phyloP scores from a whole-genome alignment of 30 jellyfish, hydroid and myxozoan genomes.

The Clytia hemisphaerica region DNA sequence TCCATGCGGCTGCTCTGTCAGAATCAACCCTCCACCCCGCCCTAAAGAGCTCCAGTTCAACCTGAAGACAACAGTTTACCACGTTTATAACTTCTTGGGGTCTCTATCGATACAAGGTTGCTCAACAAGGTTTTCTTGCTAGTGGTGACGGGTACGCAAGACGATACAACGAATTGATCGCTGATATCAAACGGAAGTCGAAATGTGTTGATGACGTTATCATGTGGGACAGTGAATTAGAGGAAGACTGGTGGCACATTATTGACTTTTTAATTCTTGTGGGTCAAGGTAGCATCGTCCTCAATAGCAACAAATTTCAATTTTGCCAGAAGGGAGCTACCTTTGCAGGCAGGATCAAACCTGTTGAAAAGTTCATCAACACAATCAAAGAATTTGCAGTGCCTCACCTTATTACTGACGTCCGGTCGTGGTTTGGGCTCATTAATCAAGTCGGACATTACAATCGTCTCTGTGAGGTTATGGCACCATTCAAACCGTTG shows the following conservation, averaged over 20 bases:
- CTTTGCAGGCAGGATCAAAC: neutral
- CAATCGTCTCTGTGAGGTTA: neutral
- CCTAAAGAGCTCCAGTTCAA: too few species aligned
- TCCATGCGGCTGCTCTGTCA: too few species aligned
- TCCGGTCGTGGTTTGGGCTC: neutral
- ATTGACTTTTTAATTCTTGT: neutral
- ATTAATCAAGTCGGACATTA: neutral
- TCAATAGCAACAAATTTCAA: neutral
- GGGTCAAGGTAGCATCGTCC: neutral
- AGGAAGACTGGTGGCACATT: neutral
- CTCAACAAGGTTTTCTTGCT: neutral
- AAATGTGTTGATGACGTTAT: too few species aligned
- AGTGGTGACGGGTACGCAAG: neutral
- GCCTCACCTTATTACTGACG: neutral
- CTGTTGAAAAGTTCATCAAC: neutral
- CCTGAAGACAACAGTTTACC: conserved; percentile 3
- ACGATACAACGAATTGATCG: too few species aligned
- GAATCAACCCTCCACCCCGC: too few species aligned
- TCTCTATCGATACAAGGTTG: neutral
- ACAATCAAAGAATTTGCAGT: neutral
- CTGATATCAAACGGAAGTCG: too few species aligned
- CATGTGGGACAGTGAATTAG: neutral
- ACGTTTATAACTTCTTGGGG: neutral
- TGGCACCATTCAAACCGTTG: conserved; percentile 13
- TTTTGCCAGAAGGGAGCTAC: neutral